Conservation (phyloP, 2,797 vertebrate genomes). For the Artibeus lituratus region DNA sequence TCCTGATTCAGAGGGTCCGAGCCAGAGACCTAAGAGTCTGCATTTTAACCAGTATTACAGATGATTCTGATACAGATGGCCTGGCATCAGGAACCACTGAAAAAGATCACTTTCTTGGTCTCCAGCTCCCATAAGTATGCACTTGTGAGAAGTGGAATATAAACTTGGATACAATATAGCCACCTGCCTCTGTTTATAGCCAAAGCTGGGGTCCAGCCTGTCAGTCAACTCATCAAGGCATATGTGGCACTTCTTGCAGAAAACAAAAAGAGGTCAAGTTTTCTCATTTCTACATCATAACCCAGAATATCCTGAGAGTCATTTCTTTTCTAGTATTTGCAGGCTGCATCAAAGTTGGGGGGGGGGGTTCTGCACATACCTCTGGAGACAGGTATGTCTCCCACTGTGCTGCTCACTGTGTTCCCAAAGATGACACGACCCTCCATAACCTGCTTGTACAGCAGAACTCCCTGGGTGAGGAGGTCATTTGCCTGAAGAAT, state of each 20-base stretch:
- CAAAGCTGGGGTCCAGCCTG: background rate
- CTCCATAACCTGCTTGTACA: constrained; percentile 81
- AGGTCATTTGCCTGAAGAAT: constrained; percentile 90
- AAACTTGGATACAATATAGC: background rate
- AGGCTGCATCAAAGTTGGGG: background rate
- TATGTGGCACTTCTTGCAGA: background rate
- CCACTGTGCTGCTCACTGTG: background rate
- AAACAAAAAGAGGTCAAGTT: background rate
- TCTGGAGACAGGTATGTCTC: constrained; percentile 42
- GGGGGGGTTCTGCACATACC: constrained; percentile 22
- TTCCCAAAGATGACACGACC: constrained; percentile 11
- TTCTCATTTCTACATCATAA: background rate
- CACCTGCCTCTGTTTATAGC: background rate
- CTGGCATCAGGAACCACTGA: background rate
- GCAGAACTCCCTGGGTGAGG: constrained; percentile 81
- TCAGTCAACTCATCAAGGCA: fast-evolving
- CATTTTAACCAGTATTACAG: background rate
- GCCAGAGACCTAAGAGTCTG: background rate
- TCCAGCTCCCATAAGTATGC: background rate
- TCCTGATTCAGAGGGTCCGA: background rate
- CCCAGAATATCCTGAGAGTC: background rate
- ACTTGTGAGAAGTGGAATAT: background rate
- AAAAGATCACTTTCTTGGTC: background rate
- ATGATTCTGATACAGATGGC: background rate
- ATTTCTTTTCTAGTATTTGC: background rate